Evolutionary conservation across 2,888 invertebrate species (phyloP).

Genomic region (Dendrolimus pini): DNA sequence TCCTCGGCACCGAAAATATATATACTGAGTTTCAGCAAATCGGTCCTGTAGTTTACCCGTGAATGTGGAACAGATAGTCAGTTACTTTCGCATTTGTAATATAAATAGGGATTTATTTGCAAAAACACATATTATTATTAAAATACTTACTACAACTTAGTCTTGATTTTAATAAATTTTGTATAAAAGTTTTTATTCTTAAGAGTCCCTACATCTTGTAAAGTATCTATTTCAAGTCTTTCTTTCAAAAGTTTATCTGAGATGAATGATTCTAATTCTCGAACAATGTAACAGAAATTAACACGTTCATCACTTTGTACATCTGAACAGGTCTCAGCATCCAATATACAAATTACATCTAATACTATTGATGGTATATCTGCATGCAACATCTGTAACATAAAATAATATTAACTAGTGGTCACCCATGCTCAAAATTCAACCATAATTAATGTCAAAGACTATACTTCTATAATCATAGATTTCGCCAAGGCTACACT

Average conservation of each 20-base stretch:
- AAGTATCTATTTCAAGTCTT: slow-evolving; percentile 93
- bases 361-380: slow-evolving; percentile 89
- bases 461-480: too few relatives aligned
- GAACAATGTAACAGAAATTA: slow-evolving; percentile 86
- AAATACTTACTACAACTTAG: slow-evolving; percentile 94
- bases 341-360: slow-evolving; percentile 90
- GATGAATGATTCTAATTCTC: slow-evolving; percentile 87
- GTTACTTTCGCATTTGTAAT: too few relatives aligned
- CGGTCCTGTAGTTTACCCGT: too few relatives aligned
- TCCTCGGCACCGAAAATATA: too few relatives aligned
- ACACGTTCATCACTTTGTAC: slow-evolving; percentile 83
- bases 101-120: too few relatives aligned
- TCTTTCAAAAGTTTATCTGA: slow-evolving; percentile 94
- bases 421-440: too few relatives aligned
- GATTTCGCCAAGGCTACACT: too few relatives aligned
- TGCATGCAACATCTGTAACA: slow-evolving; percentile 81
- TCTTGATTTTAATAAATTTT: slow-evolving; percentile 98
- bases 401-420: background rate
- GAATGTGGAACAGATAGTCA: too few relatives aligned
- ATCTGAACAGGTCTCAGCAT: slow-evolving; percentile 87
- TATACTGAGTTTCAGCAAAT: too few relatives aligned
- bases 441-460: too few relatives aligned
- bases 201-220: slow-evolving; percentile 93
- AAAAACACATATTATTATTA: background rate
- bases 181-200: slow-evolving; percentile 94